These are phyloP conservation scores for Theretra japonica DNA, from an alignment of 2,888 invertebrate genomes.

Conservation along the genomic window DNA sequence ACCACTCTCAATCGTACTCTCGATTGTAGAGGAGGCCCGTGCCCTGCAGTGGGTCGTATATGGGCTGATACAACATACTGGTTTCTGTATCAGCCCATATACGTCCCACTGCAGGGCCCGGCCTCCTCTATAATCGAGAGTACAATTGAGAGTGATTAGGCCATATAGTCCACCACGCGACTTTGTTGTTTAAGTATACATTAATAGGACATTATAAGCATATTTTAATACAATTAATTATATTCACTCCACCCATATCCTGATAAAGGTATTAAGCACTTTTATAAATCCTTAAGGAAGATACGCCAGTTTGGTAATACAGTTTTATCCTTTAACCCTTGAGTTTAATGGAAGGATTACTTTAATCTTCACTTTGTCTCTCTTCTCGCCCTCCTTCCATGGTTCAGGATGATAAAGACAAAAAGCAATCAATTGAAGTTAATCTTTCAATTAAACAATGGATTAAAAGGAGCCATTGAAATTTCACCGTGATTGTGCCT, in stretches of 20 bases:
- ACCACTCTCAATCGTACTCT: too few relatives aligned
- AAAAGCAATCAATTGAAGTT: conserved; percentile 30
- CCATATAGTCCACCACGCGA: too few relatives aligned
- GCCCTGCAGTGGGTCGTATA: too few relatives aligned
- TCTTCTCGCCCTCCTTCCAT: neutral
- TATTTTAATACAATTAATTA: too few relatives aligned
- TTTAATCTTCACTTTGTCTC: conserved; percentile 36
- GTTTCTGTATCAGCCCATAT: too few relatives aligned
- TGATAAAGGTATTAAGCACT: neutral
- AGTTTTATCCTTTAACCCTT: conserved; percentile 3
- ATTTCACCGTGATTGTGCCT: neutral
- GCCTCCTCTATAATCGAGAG: too few relatives aligned
- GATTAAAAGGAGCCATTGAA: conserved; percentile 28
- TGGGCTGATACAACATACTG: too few relatives aligned
- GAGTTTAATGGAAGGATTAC: conserved; percentile 48
- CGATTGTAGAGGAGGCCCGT: too few relatives aligned
- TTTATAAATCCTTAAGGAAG: neutral
- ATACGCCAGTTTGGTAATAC: neutral
- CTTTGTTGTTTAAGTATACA: too few relatives aligned
- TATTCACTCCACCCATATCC: neutral
- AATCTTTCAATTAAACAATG: conserved; percentile 29
- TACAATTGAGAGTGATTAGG: too few relatives aligned
- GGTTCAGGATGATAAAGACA: conserved; percentile 30
- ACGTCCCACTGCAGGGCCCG: too few relatives aligned
- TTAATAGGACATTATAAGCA: too few relatives aligned